phyloP scores from a whole-genome alignment of 2,797 vertebrate species.

The Ciconia nigra region DNA sequence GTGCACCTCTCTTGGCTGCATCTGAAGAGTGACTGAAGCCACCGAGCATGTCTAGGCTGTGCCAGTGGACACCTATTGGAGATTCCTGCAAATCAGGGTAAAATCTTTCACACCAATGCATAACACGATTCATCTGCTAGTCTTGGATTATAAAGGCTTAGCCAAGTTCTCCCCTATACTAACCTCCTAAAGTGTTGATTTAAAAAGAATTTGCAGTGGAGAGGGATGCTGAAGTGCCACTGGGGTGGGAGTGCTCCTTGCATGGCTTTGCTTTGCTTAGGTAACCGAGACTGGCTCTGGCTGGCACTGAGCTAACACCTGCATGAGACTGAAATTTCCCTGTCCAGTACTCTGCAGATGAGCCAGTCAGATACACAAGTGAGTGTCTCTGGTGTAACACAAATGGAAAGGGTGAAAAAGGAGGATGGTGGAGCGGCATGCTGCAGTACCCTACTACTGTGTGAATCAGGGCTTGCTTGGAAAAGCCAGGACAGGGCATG shows the following conservation, averaged over 20 bases:
- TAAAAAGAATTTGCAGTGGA: background rate
- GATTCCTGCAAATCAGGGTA: background rate
- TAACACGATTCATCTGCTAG: background rate
- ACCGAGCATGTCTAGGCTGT: background rate
- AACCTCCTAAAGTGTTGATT: background rate
- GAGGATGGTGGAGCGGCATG: background rate
- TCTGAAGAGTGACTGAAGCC: background rate
- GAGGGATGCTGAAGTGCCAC: background rate
- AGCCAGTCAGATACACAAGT: rapidly evolving
- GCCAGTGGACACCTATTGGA: background rate
- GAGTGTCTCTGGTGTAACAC: background rate
- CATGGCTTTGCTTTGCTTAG: background rate
- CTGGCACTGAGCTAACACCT: background rate
- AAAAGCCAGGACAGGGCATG: background rate
- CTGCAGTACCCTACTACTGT: background rate
- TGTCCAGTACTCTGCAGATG: background rate
- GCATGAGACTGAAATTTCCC: background rate
- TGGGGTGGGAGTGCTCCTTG: background rate
- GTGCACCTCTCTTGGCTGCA: background rate
- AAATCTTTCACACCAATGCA: background rate
- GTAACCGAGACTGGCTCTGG: background rate
- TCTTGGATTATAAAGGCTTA: background rate
- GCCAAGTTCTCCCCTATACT: background rate
- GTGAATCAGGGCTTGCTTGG: background rate
- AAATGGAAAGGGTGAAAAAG: background rate